Conservation (phyloP, 2,797 vertebrate species). For the Sternotherus odoratus region DNA sequence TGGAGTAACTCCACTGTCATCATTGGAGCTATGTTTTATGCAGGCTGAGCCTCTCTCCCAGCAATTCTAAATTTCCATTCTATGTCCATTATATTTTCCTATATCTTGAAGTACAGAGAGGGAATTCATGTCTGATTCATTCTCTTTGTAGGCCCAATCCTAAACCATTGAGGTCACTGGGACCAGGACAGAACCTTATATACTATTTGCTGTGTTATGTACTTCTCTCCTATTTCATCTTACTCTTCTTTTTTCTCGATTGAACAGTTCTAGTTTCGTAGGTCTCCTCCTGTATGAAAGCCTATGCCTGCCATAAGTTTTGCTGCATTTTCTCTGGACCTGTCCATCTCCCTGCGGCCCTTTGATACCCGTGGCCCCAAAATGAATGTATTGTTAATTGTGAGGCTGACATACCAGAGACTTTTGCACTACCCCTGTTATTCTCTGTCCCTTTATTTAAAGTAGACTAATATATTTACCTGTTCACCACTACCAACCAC, state of each 20-base stretch:
- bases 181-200: not conserved
- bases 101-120: not conserved
- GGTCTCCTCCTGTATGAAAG: not conserved
- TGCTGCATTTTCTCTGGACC: not conserved
- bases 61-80: not conserved
- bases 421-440: not conserved
- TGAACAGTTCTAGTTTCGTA: not conserved
- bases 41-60: not conserved
- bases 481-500: not conserved
- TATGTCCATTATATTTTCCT: not conserved
- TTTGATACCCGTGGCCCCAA: not conserved
- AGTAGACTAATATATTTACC: not conserved
- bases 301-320: accelerated
- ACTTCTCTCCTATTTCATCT: not conserved
- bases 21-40: not conserved
- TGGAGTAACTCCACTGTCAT: not conserved
- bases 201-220: not conserved
- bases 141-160: accelerated
- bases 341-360: not conserved
- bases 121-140: not conserved
- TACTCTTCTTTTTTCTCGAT: accelerated
- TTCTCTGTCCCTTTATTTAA: not conserved
- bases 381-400: not conserved
- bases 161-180: not conserved
- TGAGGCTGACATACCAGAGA: not conserved